Evolutionary conservation across 1,140 invertebrate genomes (phyloP).

Genomic region (Bombus sibiricus): DNA sequence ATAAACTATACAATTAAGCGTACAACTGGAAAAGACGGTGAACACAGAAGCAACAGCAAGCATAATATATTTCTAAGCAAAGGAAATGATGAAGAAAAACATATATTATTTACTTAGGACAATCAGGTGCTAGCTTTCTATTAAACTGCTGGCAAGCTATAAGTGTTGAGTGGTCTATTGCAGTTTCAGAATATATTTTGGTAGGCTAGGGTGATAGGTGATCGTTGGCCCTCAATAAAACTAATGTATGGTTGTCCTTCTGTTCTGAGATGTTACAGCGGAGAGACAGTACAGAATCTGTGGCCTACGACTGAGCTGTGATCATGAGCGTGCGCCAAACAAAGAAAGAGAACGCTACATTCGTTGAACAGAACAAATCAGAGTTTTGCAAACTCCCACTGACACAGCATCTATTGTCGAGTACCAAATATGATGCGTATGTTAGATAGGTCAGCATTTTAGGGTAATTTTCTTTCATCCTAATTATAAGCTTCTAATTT

Average conservation of each 20-base stretch:
- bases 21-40: constrained; percentile 71
- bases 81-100: constrained; percentile 70
- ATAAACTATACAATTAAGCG: constrained; percentile 61
- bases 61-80: constrained; percentile 70
- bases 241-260: constrained; percentile 83
- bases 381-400: constrained; percentile 79
- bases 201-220: constrained; percentile 76
- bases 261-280: constrained; percentile 84
- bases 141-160: constrained; percentile 68
- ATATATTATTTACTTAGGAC: constrained; percentile 67
- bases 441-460: constrained; percentile 82
- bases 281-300: constrained; percentile 83
- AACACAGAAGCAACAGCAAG: constrained; percentile 72
- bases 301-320: constrained; percentile 83
- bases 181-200: constrained; percentile 70
- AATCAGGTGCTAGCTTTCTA: constrained; percentile 70
- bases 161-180: constrained; percentile 60
- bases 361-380: constrained; percentile 80
- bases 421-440: constrained; percentile 73
- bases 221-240: constrained; percentile 79
- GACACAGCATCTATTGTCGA: constrained; percentile 77
- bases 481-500: constrained; percentile 73
- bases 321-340: constrained; percentile 82
- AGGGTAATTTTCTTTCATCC: constrained; percentile 77
- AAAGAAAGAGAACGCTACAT: constrained; percentile 82